Evolutionary conservation across 37 sponge, comb jelly and placozoan species (phyloP).

Genomic region (Cladorhizidae sp.): DNA sequence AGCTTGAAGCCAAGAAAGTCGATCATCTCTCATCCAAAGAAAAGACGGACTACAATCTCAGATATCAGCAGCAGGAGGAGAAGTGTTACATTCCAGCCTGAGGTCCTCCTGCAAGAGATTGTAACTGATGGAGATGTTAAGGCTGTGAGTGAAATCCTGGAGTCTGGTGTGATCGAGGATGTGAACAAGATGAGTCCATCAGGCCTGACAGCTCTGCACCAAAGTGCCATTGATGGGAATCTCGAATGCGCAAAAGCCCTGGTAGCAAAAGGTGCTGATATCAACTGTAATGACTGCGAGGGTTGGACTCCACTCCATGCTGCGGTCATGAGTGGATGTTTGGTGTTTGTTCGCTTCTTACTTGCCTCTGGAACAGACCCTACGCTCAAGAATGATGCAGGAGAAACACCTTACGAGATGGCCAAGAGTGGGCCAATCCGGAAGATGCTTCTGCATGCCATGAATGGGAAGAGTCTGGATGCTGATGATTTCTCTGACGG

Average conservation of each 20-base stretch:
- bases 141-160: slow-evolving; percentile 58
- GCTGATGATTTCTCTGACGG: slow-evolving; percentile 58
- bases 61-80: slow-evolving; percentile 23
- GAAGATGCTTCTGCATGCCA: slow-evolving; percentile 71
- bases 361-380: slow-evolving; percentile 69
- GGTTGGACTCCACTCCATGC: slow-evolving; percentile 79
- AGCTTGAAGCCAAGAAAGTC: slow-evolving; percentile 69
- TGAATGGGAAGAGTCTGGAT: slow-evolving; percentile 61
- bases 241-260: slow-evolving; percentile 76
- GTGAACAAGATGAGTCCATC: slow-evolving; percentile 87
- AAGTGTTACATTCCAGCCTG: slow-evolving; percentile 78
- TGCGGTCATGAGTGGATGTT: slow-evolving; percentile 70
- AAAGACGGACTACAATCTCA: not conserved
- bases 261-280: slow-evolving; percentile 75
- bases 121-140: slow-evolving; percentile 69
- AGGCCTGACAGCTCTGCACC: slow-evolving; percentile 87
- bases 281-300: slow-evolving; percentile 79
- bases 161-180: slow-evolving; percentile 41
- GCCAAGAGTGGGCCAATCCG: slow-evolving; percentile 54
- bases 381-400: slow-evolving; percentile 50
- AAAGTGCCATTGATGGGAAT: slow-evolving; percentile 85
- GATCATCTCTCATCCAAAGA: slow-evolving; percentile 33
- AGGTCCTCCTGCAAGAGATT: slow-evolving; percentile 76
- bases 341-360: slow-evolving; percentile 67
- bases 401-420: slow-evolving; percentile 70